Base-by-base conservation (phyloP, 1,140 invertebrate species). In the Cataglyphis hispanica region DNA sequence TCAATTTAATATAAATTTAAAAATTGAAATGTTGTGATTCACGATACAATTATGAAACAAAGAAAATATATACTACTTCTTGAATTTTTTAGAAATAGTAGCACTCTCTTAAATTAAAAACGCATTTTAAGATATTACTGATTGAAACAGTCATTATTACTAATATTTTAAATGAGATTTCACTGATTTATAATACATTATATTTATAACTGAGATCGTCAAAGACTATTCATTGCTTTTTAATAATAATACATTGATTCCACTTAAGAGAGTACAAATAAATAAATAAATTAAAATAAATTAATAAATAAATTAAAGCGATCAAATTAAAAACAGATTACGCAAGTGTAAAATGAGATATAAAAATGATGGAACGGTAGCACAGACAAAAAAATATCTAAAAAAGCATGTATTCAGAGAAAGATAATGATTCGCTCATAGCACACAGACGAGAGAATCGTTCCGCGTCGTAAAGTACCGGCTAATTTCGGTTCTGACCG, bases 401-500 rank as follows among this genome's bases (percentile, higher is more conserved):
- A 74, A 37, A 22, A 22, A n/a, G n/a, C 50, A 34, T 1, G 13
- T 11, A 10, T 53, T 53, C 43, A 10, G 11, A 58, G 50, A 13
- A 74, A 74, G 34, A 16, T 40, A 34, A 5, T 37, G 37, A 76
- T 37, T 40, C 22, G 53, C 5, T 22, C n/a, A 16, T 58, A 74
- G 25, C 43, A 37, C n/a, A 16, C 16, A 63, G 16, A 60, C 27
- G 25, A 76, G 25, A 76, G 6, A 63, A 76, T 76, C 22, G 25
- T 40, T 63, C 16, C 16, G 37, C 34, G 8, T 74, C 70, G 16
- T 43, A 76, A 63, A 63, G 16, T 76, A 63, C 25, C 63, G 60
- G 22, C 74, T 76, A 76, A 63, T 76, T 76, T 76, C 34, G 61
- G 56, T 56, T 76, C 37, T 76, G 74, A 76, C 25, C 56, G 10